Conservation (phyloP, 2,888 invertebrate genomes). For the Cosmia trapezina region DNA sequence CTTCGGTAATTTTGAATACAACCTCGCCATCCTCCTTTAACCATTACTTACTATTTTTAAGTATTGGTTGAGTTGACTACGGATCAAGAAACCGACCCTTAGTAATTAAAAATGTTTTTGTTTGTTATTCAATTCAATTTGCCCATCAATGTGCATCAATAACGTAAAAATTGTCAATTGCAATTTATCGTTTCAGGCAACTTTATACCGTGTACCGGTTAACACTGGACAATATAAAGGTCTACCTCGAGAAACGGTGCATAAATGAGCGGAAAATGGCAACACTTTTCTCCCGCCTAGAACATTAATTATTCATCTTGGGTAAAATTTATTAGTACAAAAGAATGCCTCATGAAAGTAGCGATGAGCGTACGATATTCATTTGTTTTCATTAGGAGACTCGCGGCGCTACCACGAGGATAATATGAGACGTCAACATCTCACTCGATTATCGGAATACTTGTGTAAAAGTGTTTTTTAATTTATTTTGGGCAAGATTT, state of each 20-base stretch:
- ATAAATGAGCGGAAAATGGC: conserved; percentile 35
- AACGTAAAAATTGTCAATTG: too few relatives aligned
- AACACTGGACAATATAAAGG: neutral
- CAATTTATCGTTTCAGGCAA: too few relatives aligned
- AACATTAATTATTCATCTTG: conserved; percentile 65
- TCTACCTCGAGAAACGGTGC: conserved; percentile 17
- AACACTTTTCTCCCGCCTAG: conserved; percentile 45
- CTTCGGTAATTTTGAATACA: too few relatives aligned
- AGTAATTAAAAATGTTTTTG: too few relatives aligned
- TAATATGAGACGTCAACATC: neutral
- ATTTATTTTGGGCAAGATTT: neutral
- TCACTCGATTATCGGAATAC: neutral
- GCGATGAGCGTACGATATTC: conserved; percentile 71
- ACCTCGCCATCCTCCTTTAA: too few relatives aligned
- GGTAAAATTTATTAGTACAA: conserved; percentile 71
- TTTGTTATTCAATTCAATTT: too few relatives aligned
- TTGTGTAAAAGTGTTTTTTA: neutral
- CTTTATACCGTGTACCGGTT: too few relatives aligned
- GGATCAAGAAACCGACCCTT: too few relatives aligned
- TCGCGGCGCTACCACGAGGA: conserved; percentile 45
- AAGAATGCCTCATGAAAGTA: conserved; percentile 71
- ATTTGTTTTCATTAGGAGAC: conserved; percentile 77
- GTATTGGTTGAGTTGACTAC: too few relatives aligned
- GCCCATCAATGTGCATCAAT: too few relatives aligned
- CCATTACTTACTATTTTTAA: too few relatives aligned